Evolutionary conservation across 1,140 invertebrate species (phyloP).

Genomic region (Brachionus plicatilis): DNA sequence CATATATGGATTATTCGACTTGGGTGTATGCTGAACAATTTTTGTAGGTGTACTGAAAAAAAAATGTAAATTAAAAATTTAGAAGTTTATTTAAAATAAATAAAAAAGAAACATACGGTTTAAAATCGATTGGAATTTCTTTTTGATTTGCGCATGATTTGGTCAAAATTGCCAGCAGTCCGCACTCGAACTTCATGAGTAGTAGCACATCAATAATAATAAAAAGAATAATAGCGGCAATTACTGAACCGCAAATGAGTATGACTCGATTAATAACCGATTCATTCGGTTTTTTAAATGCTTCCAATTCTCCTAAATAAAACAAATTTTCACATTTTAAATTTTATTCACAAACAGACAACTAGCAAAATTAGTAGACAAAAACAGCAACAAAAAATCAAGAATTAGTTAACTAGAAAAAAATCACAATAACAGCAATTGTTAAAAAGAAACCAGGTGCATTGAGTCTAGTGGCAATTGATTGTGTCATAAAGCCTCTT

Average conservation of each 20-base stretch:
- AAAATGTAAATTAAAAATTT: background rate
- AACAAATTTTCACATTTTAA: background rate
- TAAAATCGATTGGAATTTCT: conserved; percentile 2
- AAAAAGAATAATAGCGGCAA: conserved; percentile 23
- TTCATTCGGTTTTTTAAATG: conserved; percentile 6
- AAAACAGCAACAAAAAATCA: background rate
- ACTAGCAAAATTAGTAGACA: background rate
- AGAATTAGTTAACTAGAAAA: background rate
- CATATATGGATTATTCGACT: background rate
- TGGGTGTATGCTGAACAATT: background rate
- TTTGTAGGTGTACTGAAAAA: background rate
- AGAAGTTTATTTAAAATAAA: background rate
- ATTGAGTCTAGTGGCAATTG: background rate
- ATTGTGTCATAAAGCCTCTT: background rate
- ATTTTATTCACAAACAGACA: background rate
- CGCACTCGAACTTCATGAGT: conserved; percentile 19
- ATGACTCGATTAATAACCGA: conserved; percentile 13
- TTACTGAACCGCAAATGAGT: background rate
- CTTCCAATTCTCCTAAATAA: conserved; percentile 33
- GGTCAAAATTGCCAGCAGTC: conserved; percentile 7
- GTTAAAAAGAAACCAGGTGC: background rate
- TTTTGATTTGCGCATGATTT: conserved; percentile 21
- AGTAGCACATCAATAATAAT: conserved; percentile 17
- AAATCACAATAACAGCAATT: background rate
- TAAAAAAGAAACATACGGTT: background rate